phyloP scores from a whole-genome alignment of 1,140 invertebrate species.

The Ruditapes philippinarum region DNA sequence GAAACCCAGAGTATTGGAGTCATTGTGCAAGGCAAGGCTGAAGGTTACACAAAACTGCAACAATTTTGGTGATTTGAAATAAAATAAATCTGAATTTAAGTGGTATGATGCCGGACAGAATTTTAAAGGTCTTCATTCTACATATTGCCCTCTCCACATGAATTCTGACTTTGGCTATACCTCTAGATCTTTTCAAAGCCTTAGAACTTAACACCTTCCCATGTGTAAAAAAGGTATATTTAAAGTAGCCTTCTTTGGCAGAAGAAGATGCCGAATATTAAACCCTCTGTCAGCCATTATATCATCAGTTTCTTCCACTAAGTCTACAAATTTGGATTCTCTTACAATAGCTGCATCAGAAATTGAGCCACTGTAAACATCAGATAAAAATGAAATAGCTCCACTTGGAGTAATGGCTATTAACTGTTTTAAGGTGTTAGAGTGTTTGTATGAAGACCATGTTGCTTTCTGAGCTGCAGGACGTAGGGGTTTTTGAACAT shows the following conservation, averaged over 20 bases:
- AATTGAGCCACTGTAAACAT: constrained; percentile 22
- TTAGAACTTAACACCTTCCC: background rate
- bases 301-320: constrained; percentile 20
- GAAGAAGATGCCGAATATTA: constrained; percentile 3
- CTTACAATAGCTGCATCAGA: constrained; percentile 24
- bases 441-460: constrained; percentile 50
- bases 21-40: no score
- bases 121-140: constrained; percentile 52
- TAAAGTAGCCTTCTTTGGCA: background rate
- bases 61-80: constrained; percentile 29
- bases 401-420: constrained; percentile 20
- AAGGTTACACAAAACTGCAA: constrained; percentile 40
- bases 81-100: constrained; percentile 38
- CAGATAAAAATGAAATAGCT: constrained; percentile 29
- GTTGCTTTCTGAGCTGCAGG: constrained; percentile 41
- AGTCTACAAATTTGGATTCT: constrained; percentile 25
- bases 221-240: constrained; percentile 40
- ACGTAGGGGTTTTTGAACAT: constrained; percentile 16
- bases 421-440: constrained; percentile 36
- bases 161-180: constrained; percentile 9
- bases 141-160: constrained; percentile 40
- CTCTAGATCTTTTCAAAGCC: background rate
- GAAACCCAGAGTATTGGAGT: no score
- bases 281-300: constrained; percentile 49
- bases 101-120: constrained; percentile 17